Conservation (phyloP, 2,797 vertebrate species). For the Acanthiza pusilla region DNA sequence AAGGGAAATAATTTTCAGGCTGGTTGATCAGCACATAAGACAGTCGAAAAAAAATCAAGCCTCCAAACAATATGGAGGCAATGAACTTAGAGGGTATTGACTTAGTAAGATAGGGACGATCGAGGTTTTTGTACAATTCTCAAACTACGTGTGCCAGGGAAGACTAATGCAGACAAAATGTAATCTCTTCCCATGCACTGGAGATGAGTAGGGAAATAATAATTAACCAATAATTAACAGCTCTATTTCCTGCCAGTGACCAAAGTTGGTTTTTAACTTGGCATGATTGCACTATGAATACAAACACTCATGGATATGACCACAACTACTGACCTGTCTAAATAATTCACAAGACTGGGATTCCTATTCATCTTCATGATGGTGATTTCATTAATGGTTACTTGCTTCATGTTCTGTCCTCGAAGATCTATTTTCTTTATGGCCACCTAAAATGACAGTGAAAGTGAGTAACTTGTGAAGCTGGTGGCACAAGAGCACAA, state of each 20-base stretch:
- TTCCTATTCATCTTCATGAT: conserved; percentile 99
- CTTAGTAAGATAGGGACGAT: background rate
- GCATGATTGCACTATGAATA: background rate
- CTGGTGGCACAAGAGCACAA: background rate
- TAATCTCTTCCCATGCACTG: background rate
- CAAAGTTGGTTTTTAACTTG: background rate
- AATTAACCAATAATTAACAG: background rate
- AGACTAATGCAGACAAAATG: background rate
- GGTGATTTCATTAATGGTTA: conserved; percentile 95
- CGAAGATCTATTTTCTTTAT: conserved; percentile 98
- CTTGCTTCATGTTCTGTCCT: conserved; percentile 91
- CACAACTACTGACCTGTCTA: conserved; percentile 73
- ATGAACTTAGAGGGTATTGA: background rate
- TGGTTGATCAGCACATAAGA: background rate
- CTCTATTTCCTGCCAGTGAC: background rate
- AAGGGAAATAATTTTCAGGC: background rate
- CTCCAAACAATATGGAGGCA: background rate
- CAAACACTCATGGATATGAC: background rate
- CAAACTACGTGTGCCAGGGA: background rate
- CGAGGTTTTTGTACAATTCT: background rate
- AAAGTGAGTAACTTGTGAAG: background rate
- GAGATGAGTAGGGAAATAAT: background rate
- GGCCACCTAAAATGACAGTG: conserved; percentile 82
- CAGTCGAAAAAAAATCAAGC: background rate
- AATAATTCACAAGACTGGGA: conserved; percentile 42